Evolutionary conservation across 2,888 invertebrate genomes (phyloP).

Genomic region (Drosophila robusta): DNA sequence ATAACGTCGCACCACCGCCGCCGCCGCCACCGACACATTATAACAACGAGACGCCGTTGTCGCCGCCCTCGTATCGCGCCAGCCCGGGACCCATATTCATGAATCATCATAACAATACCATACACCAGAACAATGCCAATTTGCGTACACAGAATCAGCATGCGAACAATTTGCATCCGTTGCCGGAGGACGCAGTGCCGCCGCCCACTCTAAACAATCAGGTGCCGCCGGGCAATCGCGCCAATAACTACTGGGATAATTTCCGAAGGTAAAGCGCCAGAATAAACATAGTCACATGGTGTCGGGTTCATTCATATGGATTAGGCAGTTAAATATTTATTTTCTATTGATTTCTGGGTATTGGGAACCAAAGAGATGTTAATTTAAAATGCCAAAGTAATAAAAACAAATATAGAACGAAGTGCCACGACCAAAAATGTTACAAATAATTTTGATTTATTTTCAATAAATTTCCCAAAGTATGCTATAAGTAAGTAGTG

Average conservation of each 20-base stretch:
- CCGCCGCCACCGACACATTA: conserved; percentile 70
- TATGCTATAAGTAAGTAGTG: conserved; percentile 37
- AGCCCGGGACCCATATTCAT: conserved; percentile 84
- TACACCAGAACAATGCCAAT: conserved; percentile 84
- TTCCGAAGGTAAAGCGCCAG: conserved; percentile 90
- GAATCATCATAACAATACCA: conserved; percentile 85
- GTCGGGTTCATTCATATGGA: conserved; percentile 35
- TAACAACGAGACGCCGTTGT: conserved; percentile 81
- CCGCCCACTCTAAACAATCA: conserved; percentile 91
- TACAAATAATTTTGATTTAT: conserved; percentile 26
- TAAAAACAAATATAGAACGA: conserved; percentile 47
- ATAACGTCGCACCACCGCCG: conserved; percentile 75
- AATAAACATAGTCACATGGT: conserved; percentile 35
- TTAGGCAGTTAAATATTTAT: conserved; percentile 39
- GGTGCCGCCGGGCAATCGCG: conserved; percentile 95
- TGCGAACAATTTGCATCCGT: conserved; percentile 74
- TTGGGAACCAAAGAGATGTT: conserved; percentile 45
- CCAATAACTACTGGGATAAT: conserved; percentile 97
- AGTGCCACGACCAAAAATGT: conserved; percentile 33
- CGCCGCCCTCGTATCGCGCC: conserved; percentile 72
- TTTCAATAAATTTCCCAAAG: conserved; percentile 13
- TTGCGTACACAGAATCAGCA: conserved; percentile 83
- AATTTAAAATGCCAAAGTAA: conserved; percentile 41
- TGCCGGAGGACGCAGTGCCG: conserved; percentile 71
- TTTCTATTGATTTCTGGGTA: conserved; percentile 23